phyloP scores from a whole-genome alignment of 2,888 invertebrate species.

The Cremastinae sp. region DNA sequence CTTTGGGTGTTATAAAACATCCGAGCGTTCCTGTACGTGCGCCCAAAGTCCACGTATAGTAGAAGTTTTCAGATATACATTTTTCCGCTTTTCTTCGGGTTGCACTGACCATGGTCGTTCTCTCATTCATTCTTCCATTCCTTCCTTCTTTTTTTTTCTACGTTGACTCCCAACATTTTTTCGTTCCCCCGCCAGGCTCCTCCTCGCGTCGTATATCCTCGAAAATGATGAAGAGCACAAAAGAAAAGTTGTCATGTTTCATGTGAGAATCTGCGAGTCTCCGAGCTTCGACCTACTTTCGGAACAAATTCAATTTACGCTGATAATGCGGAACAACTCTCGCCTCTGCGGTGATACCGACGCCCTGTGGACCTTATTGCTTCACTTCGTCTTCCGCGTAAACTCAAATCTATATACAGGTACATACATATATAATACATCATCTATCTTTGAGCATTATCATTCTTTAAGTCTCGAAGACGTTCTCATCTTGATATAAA shows the following conservation, averaged over 20 bases:
- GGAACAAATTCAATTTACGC: conserved; percentile 56
- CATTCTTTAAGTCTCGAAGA: conserved; percentile 10
- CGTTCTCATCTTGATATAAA: conserved; percentile 7
- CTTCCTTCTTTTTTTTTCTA: no score
- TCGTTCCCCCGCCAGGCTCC: no score
- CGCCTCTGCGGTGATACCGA: conserved; percentile 6
- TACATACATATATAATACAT: neutral
- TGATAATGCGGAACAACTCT: conserved; percentile 45
- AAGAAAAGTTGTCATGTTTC: conserved; percentile 39
- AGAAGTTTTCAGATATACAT: no score
- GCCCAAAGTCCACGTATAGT: no score
- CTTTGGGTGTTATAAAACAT: conserved; percentile 2
- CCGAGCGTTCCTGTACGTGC: no score
- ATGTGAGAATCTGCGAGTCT: conserved; percentile 5
- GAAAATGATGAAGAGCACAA: conserved; percentile 36
- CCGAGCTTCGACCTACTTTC: conserved; percentile 54
- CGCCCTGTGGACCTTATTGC: conserved; percentile 32
- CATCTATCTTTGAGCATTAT: neutral
- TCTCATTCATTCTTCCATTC: no score
- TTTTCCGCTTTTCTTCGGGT: no score
- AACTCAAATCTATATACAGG: neutral
- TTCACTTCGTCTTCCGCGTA: conserved; percentile 3
- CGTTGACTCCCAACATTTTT: no score
- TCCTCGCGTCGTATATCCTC: conserved; percentile 24
- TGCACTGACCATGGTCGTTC: no score